Percentiles rank a stretch among this genome's conserved stretches.
Evolutionary conservation across 1,140 invertebrate genomes (phyloP).

Genomic region (Cyrtorhinus lividipennis): DNA sequence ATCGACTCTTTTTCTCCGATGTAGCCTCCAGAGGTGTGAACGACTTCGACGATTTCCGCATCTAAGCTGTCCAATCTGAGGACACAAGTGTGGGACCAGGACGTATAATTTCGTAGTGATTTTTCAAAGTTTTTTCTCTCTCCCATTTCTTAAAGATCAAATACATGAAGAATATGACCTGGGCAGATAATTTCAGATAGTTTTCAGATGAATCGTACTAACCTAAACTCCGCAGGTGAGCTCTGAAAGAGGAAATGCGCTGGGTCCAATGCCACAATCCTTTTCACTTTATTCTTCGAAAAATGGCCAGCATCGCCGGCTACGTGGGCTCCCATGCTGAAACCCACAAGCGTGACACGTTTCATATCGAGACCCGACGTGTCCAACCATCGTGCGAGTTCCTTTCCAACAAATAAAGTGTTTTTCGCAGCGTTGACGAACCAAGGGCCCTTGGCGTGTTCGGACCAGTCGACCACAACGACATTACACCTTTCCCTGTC

Average conservation of each 20-base stretch:
- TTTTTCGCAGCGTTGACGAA: slow-evolving; percentile 25
- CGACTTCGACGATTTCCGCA: slow-evolving; percentile 40
- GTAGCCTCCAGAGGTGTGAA: slow-evolving; percentile 43
- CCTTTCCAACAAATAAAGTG: slow-evolving; percentile 22
- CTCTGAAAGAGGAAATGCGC: slow-evolving; percentile 28
- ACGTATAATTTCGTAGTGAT: too few relatives aligned
- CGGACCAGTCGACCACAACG: slow-evolving; percentile 47
- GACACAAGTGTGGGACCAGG: too few relatives aligned
- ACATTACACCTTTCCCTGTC: slow-evolving; percentile 40
- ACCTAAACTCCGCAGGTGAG: slow-evolving; percentile 20
- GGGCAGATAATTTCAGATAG: too few relatives aligned
- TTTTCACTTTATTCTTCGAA: slow-evolving; percentile 26
- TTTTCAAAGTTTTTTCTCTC: too few relatives aligned
- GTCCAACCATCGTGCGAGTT: slow-evolving; percentile 15
- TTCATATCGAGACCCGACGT: slow-evolving; percentile 11
- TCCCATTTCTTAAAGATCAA: too few relatives aligned
- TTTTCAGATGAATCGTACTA: too few relatives aligned
- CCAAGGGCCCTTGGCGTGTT: slow-evolving; percentile 32
- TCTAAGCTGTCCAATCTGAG: slow-evolving; percentile 29
- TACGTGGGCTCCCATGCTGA: slow-evolving; percentile 29
- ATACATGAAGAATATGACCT: too few relatives aligned
- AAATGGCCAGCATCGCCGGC: slow-evolving; percentile 28
- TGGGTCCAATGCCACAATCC: slow-evolving; percentile 30
- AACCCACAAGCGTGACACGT: slow-evolving; percentile 27
- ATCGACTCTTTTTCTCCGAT: slow-evolving; percentile 38